Evolutionary conservation across 2,888 invertebrate genomes (phyloP), one percentile per base, ranked within the genome.

Genomic region (Drosophila rellima): DNA sequence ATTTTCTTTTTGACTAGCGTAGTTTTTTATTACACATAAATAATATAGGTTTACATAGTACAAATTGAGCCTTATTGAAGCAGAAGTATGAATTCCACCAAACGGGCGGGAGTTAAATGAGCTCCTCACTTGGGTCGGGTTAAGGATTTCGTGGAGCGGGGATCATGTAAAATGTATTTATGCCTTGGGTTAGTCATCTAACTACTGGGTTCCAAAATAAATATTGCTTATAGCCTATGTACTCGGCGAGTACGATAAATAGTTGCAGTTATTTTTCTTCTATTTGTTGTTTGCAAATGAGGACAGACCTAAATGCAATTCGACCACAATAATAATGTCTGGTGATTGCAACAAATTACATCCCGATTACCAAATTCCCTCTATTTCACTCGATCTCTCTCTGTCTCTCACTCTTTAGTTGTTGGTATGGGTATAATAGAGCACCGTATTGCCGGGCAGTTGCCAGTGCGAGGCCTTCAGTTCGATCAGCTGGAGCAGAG

Each of bases 391-490:
- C n/a, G n/a, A n/a, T n/a, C n/a, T 52, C 20, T 42, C 33, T 23
- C 29, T 47, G 20, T 51, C 15, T 17, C 11, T 45, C 35, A 44
- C 26, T n/a, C n/a, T 42, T 18, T 88, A 84, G n/a, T 89, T 84
- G 44, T 88, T 84, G 44, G 76, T 89, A 37, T 89, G 83, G 20
- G 90, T 84, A 17, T 98, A 98, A 93, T 98, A 98, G 62, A 97
- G 95, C 59, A 98, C 96, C 3, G 98, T 97, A 51, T 97, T 96
- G 61, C 97, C 97, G 18, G 97, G 96, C 76, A 98, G 94, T 91
- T 97, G 96, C 98, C 98, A 98, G 92, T 96, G 95, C 0, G 97
- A 96, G 1, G 98, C 97, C 92, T 97, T 96, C 62, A 98, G 94
- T 92, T 98, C 98, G 80, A 98, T 97, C 63, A 98, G 94, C 93